Conservation (phyloP, 2,888 invertebrate species). For the Cerastis leucographa region DNA sequence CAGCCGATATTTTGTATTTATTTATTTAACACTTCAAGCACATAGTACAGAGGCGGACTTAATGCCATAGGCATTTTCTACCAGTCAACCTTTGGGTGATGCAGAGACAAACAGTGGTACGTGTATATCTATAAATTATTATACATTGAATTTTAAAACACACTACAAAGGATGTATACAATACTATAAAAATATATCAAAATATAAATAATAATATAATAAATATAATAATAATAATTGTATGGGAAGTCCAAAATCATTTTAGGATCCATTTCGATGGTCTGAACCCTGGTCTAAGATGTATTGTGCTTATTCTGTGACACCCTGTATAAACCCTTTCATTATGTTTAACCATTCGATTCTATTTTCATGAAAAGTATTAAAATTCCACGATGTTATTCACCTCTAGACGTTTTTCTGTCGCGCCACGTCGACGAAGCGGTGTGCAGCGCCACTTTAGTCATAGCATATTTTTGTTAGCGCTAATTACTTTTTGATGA, state of each 20-base stretch:
- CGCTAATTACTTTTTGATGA: slow-evolving; percentile 87
- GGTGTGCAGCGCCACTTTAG: slow-evolving; percentile 70
- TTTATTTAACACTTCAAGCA: too few species aligned
- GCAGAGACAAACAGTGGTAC: too few species aligned
- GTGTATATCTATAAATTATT: too few species aligned
- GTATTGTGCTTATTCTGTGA: background rate
- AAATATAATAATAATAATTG: too few species aligned
- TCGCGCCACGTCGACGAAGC: slow-evolving; percentile 34
- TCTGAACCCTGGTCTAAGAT: background rate
- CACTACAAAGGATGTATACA: too few species aligned
- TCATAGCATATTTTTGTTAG: slow-evolving; percentile 77
- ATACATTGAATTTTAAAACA: too few species aligned
- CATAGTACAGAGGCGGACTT: too few species aligned
- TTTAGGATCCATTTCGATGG: background rate
- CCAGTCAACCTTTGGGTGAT: too few species aligned
- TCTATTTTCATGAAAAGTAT: slow-evolving; percentile 8
- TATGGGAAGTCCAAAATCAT: background rate
- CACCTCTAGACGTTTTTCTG: slow-evolving; percentile 48
- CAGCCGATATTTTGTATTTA: too few species aligned
- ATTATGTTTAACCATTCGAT: background rate
- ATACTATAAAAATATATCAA: too few species aligned
- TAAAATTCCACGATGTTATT: slow-evolving; percentile 39
- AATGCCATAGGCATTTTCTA: too few species aligned
- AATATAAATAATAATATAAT: too few species aligned
- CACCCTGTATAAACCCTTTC: background rate